Percentiles rank a stretch among this genome's conserved stretches.
Conservation (phyloP, 2,797 vertebrate species). For the Kryptopterus vitreolus region DNA sequence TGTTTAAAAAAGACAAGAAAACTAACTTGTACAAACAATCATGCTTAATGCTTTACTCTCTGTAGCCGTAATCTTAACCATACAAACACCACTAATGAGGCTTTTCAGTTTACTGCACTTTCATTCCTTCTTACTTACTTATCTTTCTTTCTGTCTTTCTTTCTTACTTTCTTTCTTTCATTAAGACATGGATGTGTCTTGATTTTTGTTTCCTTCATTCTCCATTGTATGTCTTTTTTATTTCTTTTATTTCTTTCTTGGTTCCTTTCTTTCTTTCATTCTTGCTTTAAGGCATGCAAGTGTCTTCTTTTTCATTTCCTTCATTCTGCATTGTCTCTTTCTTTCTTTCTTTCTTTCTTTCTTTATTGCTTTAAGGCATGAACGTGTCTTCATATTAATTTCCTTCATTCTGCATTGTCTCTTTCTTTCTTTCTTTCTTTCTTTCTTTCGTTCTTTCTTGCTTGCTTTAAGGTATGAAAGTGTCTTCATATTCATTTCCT, state of each 20-base stretch:
- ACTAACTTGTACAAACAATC: constrained; percentile 18
- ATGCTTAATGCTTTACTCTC: constrained; percentile 24
- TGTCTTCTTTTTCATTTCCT: background rate
- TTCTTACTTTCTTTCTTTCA: background rate
- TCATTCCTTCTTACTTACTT: too few species aligned
- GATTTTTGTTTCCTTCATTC: background rate
- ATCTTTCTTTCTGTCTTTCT: background rate
- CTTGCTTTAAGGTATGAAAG: too few species aligned
- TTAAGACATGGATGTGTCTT: too few species aligned
- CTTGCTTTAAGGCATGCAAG: background rate
- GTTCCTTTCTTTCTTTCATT: background rate
- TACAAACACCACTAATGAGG: background rate
- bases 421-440: background rate
- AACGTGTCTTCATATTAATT: too few species aligned
- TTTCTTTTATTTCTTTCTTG: background rate
- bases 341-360: background rate
- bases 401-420: background rate
- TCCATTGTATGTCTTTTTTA: background rate
- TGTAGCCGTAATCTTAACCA: constrained; percentile 17
- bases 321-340: background rate
- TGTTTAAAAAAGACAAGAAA: constrained; percentile 21
- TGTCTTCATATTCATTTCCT: background rate
- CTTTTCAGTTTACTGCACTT: background rate
- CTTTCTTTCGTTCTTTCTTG: background rate
- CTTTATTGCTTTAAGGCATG: background rate